Evolutionary conservation across 2,113 vertebrate genomes (phyloP).

Genomic region (Jaculus jaculus): DNA sequence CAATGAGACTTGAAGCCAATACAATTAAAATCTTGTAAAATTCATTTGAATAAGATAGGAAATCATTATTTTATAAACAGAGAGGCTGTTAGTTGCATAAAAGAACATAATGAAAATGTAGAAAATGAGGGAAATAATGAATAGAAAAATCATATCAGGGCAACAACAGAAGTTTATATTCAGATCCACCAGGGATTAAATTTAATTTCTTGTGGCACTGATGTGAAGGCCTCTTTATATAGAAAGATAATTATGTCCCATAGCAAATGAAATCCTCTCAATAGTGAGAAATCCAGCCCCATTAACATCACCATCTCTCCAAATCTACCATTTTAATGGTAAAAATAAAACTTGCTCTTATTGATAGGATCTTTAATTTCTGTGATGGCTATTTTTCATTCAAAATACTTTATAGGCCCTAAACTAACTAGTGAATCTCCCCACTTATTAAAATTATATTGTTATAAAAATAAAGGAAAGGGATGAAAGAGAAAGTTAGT

Average conservation of each 20-base stretch:
- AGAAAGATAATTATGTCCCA: not conserved
- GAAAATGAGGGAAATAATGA: not conserved
- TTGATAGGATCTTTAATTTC: slow-evolving; percentile 47
- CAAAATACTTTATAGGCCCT: not conserved
- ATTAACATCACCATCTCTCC: not conserved
- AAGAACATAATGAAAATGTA: slow-evolving; percentile 1
- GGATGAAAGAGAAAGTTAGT: not conserved
- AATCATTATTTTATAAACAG: slow-evolving; percentile 40
- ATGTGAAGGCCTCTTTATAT: not conserved
- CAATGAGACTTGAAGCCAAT: not conserved
- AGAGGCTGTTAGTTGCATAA: not conserved
- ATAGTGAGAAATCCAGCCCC: not conserved
- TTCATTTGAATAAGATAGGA: not conserved
- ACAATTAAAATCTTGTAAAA: slow-evolving; percentile 49
- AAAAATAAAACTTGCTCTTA: slow-evolving; percentile 36
- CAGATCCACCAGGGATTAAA: not conserved
- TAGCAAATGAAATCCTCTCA: not conserved
- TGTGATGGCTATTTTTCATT: not conserved
- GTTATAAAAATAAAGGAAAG: not conserved
- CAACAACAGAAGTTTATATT: not conserved
- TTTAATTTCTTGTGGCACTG: slow-evolving; percentile 30
- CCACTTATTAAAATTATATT: not conserved
- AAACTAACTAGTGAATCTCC: not conserved
- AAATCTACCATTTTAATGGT: not conserved
- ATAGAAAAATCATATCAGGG: not conserved